Evolutionary conservation across 2,888 invertebrate genomes (phyloP).

Genomic region (Unio pictorum): DNA sequence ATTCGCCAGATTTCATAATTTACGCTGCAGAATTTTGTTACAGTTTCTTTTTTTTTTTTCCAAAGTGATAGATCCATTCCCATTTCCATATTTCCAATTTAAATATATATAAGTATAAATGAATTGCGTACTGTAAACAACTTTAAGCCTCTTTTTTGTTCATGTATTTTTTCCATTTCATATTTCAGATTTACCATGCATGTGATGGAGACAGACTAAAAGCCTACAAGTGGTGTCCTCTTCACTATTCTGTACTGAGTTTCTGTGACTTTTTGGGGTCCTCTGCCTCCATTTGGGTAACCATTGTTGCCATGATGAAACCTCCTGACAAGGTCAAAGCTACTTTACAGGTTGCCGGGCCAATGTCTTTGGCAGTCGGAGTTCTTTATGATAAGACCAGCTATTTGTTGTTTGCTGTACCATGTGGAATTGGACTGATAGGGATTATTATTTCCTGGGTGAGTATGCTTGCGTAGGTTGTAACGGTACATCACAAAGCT

Average conservation of each 20-base stretch:
- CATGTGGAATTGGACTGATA: conserved; percentile 80
- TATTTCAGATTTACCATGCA: conserved; percentile 84
- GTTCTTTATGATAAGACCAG: conserved; percentile 87
- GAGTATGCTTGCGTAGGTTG: conserved; percentile 12
- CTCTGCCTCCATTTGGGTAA: conserved; percentile 89
- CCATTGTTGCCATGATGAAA: conserved; percentile 86
- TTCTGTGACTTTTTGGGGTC: conserved; percentile 92
- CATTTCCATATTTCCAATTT: no score
- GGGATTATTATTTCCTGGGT: conserved; percentile 83
- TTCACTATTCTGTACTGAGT: conserved; percentile 82
- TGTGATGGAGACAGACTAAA: conserved; percentile 80
- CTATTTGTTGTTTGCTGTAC: conserved; percentile 83
- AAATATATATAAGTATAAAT: no score
- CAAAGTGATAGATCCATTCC: no score
- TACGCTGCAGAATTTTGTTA: no score
- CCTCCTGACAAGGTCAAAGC: conserved; percentile 76
- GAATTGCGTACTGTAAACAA: background rate
- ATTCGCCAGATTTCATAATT: no score
- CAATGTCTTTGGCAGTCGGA: conserved; percentile 83
- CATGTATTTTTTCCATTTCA: background rate
- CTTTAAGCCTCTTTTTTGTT: background rate
- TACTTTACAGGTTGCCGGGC: conserved; percentile 82
- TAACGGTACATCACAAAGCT: no score
- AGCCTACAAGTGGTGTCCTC: conserved; percentile 82
- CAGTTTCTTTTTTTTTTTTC: no score